phyloP scores from a whole-genome alignment of 2,888 invertebrate species.

The Aporophyla lueneburgensis region DNA sequence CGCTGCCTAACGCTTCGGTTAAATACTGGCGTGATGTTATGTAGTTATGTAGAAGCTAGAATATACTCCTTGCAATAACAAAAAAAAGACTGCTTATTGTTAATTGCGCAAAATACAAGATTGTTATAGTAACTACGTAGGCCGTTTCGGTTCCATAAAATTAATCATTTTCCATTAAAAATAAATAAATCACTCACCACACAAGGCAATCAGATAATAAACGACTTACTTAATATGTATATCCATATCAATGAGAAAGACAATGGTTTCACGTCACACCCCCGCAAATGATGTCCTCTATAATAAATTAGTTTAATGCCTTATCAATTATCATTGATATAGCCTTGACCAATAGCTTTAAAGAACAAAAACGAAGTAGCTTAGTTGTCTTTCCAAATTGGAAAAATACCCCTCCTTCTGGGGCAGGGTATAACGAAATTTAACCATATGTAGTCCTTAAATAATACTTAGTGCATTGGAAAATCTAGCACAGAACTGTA shows the following conservation, averaged over 20 bases:
- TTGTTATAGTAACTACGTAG: background rate
- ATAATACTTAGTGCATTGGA: background rate
- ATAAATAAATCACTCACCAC: constrained; percentile 45
- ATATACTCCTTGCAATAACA: background rate
- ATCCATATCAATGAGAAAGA: constrained; percentile 33
- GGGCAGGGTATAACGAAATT: too few species aligned
- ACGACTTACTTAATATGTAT: constrained; percentile 10
- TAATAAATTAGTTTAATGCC: constrained; percentile 41
- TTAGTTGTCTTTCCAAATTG: background rate
- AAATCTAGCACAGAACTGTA: background rate
- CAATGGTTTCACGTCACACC: constrained; percentile 55
- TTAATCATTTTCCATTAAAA: constrained; percentile 28
- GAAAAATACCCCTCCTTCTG: too few species aligned
- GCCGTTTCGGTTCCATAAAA: background rate
- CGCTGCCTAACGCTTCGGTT: too few species aligned
- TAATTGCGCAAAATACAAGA: background rate
- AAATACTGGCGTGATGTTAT: background rate
- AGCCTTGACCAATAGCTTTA: constrained; percentile 18
- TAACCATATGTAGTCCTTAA: background rate
- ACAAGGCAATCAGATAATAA: constrained; percentile 37
- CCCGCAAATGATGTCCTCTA: constrained; percentile 34
- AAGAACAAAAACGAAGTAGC: background rate
- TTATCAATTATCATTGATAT: constrained; percentile 1
- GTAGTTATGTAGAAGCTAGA: background rate
- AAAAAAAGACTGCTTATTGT: background rate